phyloP scores from a whole-genome alignment of 2,797 vertebrate species.

The Pangasius macronema region DNA sequence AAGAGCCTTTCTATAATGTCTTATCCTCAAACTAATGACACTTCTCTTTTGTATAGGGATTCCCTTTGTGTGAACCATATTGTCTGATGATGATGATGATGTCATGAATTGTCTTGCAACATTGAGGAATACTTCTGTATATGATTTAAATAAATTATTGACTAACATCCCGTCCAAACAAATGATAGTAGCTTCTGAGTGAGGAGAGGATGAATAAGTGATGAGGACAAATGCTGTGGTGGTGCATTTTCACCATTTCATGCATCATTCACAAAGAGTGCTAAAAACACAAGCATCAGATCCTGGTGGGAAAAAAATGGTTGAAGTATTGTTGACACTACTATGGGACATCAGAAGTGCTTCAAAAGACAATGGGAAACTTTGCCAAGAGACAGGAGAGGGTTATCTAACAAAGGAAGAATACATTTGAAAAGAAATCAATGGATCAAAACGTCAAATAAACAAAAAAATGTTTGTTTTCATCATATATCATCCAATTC shows the following conservation, averaged over 20 bases:
- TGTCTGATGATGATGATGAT: neutral
- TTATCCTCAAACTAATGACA: neutral
- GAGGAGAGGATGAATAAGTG: conserved; percentile 59
- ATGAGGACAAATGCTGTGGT: conserved; percentile 49
- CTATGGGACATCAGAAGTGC: conserved; percentile 24
- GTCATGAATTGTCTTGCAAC: neutral
- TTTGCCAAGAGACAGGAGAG: conserved; percentile 23
- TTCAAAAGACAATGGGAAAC: conserved; percentile 22
- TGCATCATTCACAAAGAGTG: conserved; percentile 31
- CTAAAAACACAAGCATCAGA: conserved; percentile 11
- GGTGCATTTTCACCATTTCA: conserved; percentile 34
- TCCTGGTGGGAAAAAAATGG: conserved; percentile 15
- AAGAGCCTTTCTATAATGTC: neutral
- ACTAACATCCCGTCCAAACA: conserved; percentile 13
- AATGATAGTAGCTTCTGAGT: conserved; percentile 1
- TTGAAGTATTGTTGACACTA: conserved; percentile 38
- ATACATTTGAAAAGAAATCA: conserved; percentile 2
- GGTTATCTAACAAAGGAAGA: conserved; percentile 18
- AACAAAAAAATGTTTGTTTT: conserved; percentile 53
- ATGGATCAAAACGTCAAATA: conserved; percentile 62
- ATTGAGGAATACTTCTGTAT: neutral
- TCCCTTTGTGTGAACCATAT: neutral
- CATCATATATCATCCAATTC: conserved; percentile 30
- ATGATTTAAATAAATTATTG: neutral
- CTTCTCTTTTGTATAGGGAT: neutral